Base-by-base conservation (phyloP, 2,113 vertebrate genomes). In the Corythaeola cristata region DNA sequence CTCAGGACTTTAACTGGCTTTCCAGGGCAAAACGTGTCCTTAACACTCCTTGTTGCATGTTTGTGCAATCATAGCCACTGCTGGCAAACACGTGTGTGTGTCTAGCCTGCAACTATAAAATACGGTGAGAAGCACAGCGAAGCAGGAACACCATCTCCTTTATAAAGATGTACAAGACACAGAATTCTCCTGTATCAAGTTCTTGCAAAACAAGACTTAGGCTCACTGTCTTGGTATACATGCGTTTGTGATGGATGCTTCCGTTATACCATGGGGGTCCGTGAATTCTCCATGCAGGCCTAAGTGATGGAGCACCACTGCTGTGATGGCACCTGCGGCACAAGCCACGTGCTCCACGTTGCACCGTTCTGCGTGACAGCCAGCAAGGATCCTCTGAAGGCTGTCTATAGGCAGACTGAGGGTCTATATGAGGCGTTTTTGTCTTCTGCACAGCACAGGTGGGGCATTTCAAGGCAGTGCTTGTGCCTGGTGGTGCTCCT, bases 321-420 rank as follows among this genome's bases (percentile, higher is more conserved):
- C 55, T 64, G 55, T 7, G 30, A 37, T 13, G 68, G 26, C n/a
- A 69, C 9, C 55, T 47, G 67, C 47, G 26, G 37, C 45, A 63
- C 12, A 58, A 59, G 53, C 26, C 35, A 23, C 1, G 2, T 0
- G 0, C 28, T 50, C 53, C 32, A 27, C 0, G 1, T 15, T 23
- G 23, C n/a, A 45, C 44, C 1, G 1, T 17, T 59, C 56, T 18
- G 14, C 2, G 0, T 2, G 9, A 27, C 3, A 79, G 41, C 32
- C 66, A 15, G 2, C 0, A 7, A 21, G 3, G 14, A 39, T 49
- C 47, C 8, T 24, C 80, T 56, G 52, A 19, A 28, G 20, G 24
- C 2, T 75, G 10, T 13, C 52, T 33, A 1, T 1, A 9, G 37
- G 24, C 27, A 76, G n/a, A n/a, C 33, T 7, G 14, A 75, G n/a